phyloP scores from a whole-genome alignment of 2,888 invertebrate genomes.

The Heliconius sara region DNA sequence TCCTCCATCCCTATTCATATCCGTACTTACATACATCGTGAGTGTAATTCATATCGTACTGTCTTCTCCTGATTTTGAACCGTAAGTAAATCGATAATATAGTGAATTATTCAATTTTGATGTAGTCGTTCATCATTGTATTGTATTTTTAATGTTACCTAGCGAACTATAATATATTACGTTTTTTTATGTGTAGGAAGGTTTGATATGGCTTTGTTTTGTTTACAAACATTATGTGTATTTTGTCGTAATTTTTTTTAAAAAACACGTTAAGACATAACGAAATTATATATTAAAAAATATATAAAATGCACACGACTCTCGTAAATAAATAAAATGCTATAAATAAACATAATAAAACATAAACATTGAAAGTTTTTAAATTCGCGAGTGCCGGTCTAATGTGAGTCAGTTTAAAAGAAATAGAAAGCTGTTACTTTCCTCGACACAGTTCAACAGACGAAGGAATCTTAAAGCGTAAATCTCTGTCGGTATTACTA shows the following conservation, averaged over 20 bases:
- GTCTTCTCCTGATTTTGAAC: background rate
- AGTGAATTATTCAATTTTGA: background rate
- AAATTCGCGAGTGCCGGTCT: constrained; percentile 13
- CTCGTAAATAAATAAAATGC: background rate
- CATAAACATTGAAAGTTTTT: background rate
- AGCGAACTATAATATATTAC: background rate
- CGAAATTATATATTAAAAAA: background rate
- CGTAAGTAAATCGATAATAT: constrained; percentile 15
- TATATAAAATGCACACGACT: background rate
- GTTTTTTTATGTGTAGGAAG: background rate
- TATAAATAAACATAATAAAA: constrained; percentile 1
- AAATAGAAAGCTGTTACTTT: constrained; percentile 36
- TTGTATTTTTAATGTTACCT: background rate
- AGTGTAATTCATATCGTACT: background rate
- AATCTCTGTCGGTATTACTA: background rate
- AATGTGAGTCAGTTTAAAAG: constrained; percentile 25
- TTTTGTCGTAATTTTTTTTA: background rate
- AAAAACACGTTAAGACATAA: too few relatives aligned
- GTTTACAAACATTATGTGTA: background rate
- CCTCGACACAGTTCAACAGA: constrained; percentile 38
- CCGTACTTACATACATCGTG: constrained; percentile 15
- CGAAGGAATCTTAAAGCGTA: constrained; percentile 21
- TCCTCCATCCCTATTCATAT: constrained; percentile 35
- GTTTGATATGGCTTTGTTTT: background rate
- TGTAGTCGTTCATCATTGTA: background rate